Base-by-base conservation (phyloP, 2,113 vertebrate genomes). In the Ardeotis arabs region DNA sequence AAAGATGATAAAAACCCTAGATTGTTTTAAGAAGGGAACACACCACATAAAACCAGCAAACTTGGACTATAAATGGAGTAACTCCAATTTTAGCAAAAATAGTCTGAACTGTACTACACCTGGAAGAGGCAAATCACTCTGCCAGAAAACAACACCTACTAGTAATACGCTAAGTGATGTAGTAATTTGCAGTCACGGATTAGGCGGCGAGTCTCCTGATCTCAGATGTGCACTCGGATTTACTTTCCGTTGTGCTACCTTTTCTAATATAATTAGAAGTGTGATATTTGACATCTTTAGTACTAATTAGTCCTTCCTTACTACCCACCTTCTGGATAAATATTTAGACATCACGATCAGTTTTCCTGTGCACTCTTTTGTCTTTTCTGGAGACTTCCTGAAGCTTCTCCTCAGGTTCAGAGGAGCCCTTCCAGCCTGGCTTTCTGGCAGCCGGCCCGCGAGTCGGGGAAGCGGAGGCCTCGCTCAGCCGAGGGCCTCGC, bases 241-340 rank as follows among this genome's bases (percentile, higher is more conserved):
- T 88, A 70, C 84, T 50, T 95, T 83, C 70, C 55, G 0, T 62
- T 8, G 45, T 23, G 75, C 78, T 91, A 45, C 87, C 67, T 91
- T 87, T 74, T 33, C 85, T 76, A 62, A 37, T 25, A 16, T 37
- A 62, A 90, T 87, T 62, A 77, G 37, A 70, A 85, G 81, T 58
- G 93, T 16, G 55, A 67, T 95, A 76, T 74, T 84, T 86, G 92
- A 86, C 90, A 49, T 96, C 92, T 85, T 63, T 50, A 80, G 45
- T 58, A 47, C 70, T 83, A 74, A 94, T 90, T 83, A 90, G 85
- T 10, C 52, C 68, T 94, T 66, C 79, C 88, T 70, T 77, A 52
- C 75, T 91, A 49, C 83, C 79, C 23, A 50, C 64, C 82, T 59
- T 47, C 79, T 74, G 79, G 75, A 35, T 88, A 95, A 90, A 88